phyloP scores from a whole-genome alignment of 2,797 vertebrate genomes.

The Kryptopterus vitreolus region DNA sequence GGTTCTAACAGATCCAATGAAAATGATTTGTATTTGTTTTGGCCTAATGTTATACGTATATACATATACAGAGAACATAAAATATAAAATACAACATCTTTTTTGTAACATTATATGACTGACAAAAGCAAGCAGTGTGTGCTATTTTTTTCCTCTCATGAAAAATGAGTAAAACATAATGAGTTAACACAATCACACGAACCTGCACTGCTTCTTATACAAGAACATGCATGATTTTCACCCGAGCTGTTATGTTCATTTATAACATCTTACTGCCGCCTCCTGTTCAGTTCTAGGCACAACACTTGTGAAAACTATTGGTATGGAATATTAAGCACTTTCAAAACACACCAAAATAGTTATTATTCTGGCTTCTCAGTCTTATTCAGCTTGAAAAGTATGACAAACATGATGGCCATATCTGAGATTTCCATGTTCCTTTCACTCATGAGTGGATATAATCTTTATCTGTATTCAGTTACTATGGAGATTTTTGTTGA shows the following conservation, averaged over 20 bases:
- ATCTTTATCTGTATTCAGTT: conserved; percentile 2
- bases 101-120: background rate
- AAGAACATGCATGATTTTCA: background rate
- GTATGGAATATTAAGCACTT: background rate
- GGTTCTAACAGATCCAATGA: background rate
- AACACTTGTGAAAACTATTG: background rate
- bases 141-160: no score
- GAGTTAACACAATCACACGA: background rate
- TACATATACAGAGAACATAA: no score
- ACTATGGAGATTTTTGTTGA: conserved; percentile 9
- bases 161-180: background rate
- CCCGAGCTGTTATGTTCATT: background rate
- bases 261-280: background rate
- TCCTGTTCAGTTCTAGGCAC: background rate
- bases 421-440: background rate
- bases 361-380: background rate
- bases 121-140: background rate
- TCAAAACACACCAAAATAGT: background rate
- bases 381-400: background rate
- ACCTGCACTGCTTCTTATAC: no score
- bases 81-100: background rate
- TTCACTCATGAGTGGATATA: background rate
- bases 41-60: background rate
- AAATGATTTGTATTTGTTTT: background rate
- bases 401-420: background rate